Base-by-base conservation (phyloP, 2,113 vertebrate genomes). In the Sander vitreus region DNA sequence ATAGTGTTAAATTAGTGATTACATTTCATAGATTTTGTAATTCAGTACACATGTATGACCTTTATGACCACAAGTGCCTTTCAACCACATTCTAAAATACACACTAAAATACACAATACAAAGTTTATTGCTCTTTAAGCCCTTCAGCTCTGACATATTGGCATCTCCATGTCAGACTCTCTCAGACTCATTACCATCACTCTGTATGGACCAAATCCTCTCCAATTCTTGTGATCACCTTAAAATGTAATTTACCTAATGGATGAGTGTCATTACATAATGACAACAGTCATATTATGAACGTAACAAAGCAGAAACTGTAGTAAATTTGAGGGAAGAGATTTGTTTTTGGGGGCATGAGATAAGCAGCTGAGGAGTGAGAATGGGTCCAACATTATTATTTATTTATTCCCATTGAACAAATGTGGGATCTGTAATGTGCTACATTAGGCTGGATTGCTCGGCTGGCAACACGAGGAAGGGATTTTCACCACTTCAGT, bases 181-280 rank as follows among this genome's bases (percentile, higher is more conserved):
- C 95, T 95, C 95, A 94, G 91, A 95, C 93, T 94, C 94, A 93
- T 95, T 93, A 96, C 88, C 93, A 95, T 95, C 93, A 88, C 90
- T 90, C 90, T 86, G 89, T 92, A 91, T 88, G 58, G 94, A 95
- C 95, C 96, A 96, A 96, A 96, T 39, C 95, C 96, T 96, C 96
- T 95, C 95, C 95, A 94, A 95, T 96, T 96, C 93, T 93, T 95
- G 94, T 95, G 94, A 95, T 96, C 95, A 95, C 94, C 96, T 72
- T 47, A 68, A 96, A 43, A 90, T 96, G 94, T 96, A 96, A 98
- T 98, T 97, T 97, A 96, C 94, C 96, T 97, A 97, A 98, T 97
- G 95, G 96, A 97, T 97, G 96, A 94, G 93, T 96, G 94, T 96
- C 96, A 97, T 97, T 97, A 97, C 94, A 89, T 94, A 95, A 80